A percentile compares a stretch with the other conserved stretches of the same genome.
Conservation (phyloP, 2,888 invertebrate genomes). For the Apamea epomidion region DNA sequence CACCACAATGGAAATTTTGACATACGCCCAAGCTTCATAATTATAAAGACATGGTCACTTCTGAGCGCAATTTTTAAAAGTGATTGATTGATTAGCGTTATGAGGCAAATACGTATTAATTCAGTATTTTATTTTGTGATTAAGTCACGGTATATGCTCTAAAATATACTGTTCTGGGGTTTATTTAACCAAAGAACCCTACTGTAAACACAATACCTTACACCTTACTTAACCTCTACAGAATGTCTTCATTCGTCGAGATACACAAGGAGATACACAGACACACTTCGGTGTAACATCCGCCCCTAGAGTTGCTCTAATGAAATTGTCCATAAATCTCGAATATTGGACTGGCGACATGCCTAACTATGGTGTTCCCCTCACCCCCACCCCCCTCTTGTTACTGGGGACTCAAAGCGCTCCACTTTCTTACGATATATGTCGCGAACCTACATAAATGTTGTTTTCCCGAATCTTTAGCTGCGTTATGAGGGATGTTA, state of each 20-base stretch:
- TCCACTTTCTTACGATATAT: constrained; percentile 66
- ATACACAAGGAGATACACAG: not conserved
- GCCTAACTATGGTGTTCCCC: constrained; percentile 69
- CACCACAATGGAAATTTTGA: not conserved
- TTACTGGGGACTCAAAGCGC: constrained; percentile 62
- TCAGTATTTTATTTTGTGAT: not conserved
- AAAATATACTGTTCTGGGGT: not conserved
- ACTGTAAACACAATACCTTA: not conserved
- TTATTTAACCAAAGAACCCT: not conserved
- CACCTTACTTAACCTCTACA: no score
- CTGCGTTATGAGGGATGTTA: constrained; percentile 52
- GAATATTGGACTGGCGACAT: constrained; percentile 71
- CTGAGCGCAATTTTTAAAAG: not conserved
- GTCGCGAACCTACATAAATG: constrained; percentile 65
- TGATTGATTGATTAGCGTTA: not conserved
- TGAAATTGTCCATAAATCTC: constrained; percentile 73
- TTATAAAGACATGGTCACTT: not conserved
- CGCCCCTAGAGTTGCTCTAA: constrained; percentile 63
- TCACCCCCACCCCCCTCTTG: constrained; percentile 52
- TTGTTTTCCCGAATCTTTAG: constrained; percentile 68
- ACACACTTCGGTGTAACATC: constrained; percentile 59
- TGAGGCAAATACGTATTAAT: not conserved
- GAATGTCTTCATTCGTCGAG: not conserved
- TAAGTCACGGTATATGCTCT: not conserved
- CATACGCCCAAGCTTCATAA: not conserved